Base-by-base conservation (phyloP, 2,113 vertebrate species). In the Amblyopsis rosae region DNA sequence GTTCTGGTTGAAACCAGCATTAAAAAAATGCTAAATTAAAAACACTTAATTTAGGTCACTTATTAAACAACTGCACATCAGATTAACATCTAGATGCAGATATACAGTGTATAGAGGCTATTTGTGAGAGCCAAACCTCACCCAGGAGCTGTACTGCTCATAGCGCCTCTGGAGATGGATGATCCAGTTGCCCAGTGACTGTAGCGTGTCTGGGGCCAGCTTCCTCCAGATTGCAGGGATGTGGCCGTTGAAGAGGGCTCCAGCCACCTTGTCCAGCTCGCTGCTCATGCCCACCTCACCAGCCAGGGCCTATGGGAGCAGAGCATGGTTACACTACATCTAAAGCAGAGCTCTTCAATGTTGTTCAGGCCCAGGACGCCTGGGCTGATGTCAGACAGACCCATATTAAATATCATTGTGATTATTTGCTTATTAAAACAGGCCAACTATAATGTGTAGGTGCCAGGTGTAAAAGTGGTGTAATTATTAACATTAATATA, bases 221-320 rank as follows among this genome's bases (percentile, higher is more conserved):
- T 87, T 96, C 64, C 94, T 94, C 97, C 98, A 99, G 84, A 96
- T 96, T 0, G 50, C 67, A 0, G 97, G 98, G 61, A 99, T 96
- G 12, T 95, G 92, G 1, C 95, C 96, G 0, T 97, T 92, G 59
- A 96, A 98, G 66, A 99, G 93, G 0, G 97, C 93, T 56, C 86
- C 89, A 59, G 96, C 94, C 9, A 99, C 94, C 0, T 98, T 94
- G 0, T 98, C 98, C 76, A 98, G 77, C 72, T 98, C 96, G 3
- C 70, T 96, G 94, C 96, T 99, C 96, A 98, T 99, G 0, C 96
- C 97, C 0, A 98, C 96, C 11, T 99, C 95, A 16, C 96, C 98
- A 1, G 95, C 94, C 92, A 99, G 82, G 47, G 96, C 96, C 98
- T 99, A 73, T 0, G 45, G 19, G 9, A 74, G 35, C 35, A 41